Percentiles rank a stretch among this genome's conserved stretches.
phyloP scores from a whole-genome alignment of 1,140 invertebrate species.

The Drosophila quadrilineata region DNA sequence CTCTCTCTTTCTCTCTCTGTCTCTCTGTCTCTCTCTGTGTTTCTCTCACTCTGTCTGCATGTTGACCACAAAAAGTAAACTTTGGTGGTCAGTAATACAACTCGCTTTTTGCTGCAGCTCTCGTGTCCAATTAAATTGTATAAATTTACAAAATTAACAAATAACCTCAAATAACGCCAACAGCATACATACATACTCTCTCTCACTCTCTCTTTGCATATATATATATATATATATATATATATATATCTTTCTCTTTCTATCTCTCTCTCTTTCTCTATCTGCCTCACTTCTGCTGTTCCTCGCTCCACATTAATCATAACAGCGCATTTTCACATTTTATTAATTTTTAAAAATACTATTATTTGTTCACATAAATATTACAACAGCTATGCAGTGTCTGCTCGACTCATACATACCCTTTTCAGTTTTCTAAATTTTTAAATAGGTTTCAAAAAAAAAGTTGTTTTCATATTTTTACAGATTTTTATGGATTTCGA shows the following conservation, averaged over 20 bases:
- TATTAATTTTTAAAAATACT: constrained; percentile 57
- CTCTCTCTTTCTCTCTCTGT: background rate
- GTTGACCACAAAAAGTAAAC: constrained; percentile 64
- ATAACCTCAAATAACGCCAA: constrained; percentile 51
- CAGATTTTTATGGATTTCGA: too few species aligned
- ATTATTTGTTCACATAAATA: constrained; percentile 15
- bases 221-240: background rate
- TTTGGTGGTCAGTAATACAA: constrained; percentile 50
- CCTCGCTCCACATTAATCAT: constrained; percentile 70
- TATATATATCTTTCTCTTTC: background rate
- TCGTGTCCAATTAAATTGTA: constrained; percentile 71
- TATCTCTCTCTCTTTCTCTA: constrained; percentile 16
- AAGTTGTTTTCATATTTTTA: too few species aligned
- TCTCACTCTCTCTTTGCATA: constrained; percentile 6
- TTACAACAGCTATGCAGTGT: background rate
- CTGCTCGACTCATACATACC: background rate
- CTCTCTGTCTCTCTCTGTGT: background rate
- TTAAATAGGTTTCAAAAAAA: too few species aligned
- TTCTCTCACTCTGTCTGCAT: background rate
- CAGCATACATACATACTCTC: constrained; percentile 41
- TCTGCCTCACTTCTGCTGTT: too few species aligned
- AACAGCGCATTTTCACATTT: constrained; percentile 44
- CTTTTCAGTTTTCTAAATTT: too few species aligned
- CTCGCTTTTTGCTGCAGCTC: constrained; percentile 38
- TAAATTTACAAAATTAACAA: constrained; percentile 76